Conservation (phyloP, 2,797 vertebrate genomes). For the Pipistrellus pipistrellus region DNA sequence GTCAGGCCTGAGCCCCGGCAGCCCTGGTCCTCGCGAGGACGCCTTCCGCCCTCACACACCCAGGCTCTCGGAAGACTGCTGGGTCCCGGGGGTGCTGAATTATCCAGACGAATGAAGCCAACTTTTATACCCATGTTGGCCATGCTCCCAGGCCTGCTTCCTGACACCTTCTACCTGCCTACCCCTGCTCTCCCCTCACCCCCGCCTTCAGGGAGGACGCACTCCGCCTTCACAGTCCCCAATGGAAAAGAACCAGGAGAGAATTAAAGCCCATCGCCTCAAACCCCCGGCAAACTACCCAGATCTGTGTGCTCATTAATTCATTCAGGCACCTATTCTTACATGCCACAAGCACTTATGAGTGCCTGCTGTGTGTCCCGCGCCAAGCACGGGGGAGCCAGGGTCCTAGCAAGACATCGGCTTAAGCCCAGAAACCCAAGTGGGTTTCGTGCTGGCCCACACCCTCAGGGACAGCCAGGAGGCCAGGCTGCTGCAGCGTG, state of each 20-base stretch:
- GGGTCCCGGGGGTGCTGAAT: background rate
- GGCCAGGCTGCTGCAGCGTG: accelerated
- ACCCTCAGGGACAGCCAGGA: accelerated
- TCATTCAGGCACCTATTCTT: background rate
- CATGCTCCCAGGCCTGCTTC: background rate
- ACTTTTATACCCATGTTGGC: background rate
- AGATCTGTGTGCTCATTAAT: too few relatives aligned
- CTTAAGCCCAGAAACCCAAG: background rate
- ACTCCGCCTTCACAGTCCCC: background rate
- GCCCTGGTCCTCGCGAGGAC: background rate
- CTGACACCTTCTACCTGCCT: background rate
- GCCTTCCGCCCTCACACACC: background rate
- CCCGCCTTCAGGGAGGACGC: background rate
- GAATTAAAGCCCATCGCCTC: background rate
- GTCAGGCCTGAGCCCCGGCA: background rate
- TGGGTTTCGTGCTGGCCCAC: background rate
- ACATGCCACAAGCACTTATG: background rate
- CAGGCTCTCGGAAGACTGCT: background rate
- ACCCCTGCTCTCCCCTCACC: background rate
- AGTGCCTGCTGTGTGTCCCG: background rate
- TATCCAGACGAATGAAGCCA: background rate
- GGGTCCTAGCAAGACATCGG: background rate
- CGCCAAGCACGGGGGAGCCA: background rate
- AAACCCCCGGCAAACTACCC: background rate
- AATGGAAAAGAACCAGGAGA: background rate